Evolutionary conservation across 2,888 invertebrate genomes (phyloP).

Genomic region (Pharmacophagus antenor): DNA sequence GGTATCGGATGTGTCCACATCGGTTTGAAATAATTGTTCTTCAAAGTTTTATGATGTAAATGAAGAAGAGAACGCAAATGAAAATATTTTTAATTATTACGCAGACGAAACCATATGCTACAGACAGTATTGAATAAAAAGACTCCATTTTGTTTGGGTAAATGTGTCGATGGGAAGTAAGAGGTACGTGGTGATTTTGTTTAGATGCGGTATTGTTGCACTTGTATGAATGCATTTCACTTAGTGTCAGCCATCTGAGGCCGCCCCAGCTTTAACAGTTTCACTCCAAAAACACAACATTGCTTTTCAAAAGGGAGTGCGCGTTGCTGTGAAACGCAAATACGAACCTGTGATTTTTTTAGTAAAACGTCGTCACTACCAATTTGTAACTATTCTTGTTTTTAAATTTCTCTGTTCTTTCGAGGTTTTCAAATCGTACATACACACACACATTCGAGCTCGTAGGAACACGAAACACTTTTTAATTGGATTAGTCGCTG

Average conservation of each 20-base stretch:
- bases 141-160: background rate
- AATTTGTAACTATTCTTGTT: conserved; percentile 15
- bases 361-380: conserved; percentile 16
- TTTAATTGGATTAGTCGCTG: conserved; percentile 19
- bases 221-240: conserved; percentile 12
- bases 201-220: conserved; percentile 5
- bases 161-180: conserved; percentile 1
- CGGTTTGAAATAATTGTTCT: no score
- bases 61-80: no score
- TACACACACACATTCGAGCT: background rate
- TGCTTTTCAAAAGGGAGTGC: conserved; percentile 18
- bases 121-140: background rate
- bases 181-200: conserved; percentile 6
- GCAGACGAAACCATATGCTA: no score
- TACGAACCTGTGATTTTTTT: conserved; percentile 1
- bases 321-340: conserved; percentile 8
- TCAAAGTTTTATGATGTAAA: no score
- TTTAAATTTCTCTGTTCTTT: conserved; percentile 4
- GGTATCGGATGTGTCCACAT: no score
- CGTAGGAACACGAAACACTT: conserved; percentile 15
- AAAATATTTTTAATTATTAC: background rate
- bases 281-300: conserved; percentile 8
- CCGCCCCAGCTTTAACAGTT: conserved; percentile 4
- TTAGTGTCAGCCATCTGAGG: conserved; percentile 2
- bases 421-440: background rate